phyloP scores from a whole-genome alignment of 1,140 invertebrate species.

The Ctenoplectra terminalis region DNA sequence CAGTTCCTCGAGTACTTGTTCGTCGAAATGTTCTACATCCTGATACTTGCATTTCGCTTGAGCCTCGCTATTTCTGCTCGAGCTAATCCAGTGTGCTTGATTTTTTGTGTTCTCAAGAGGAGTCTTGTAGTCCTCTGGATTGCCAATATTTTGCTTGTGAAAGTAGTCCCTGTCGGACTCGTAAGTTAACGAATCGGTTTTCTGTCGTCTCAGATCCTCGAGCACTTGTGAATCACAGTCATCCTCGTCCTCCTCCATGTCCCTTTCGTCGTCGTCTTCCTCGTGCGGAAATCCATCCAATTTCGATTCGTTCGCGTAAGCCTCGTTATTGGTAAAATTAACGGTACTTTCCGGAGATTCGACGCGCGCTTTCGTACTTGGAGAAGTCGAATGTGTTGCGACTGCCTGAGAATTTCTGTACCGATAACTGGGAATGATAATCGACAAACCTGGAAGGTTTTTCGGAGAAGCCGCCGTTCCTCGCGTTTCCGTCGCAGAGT shows the following conservation, averaged over 20 bases:
- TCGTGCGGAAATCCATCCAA: slow-evolving; percentile 44
- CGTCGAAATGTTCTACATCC: slow-evolving; percentile 69
- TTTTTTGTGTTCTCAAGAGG: slow-evolving; percentile 38
- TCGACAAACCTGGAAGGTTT: slow-evolving; percentile 67
- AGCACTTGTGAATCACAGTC: slow-evolving; percentile 70
- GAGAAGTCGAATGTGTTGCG: slow-evolving; percentile 49
- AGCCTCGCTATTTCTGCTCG: slow-evolving; percentile 72
- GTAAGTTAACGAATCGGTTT: slow-evolving; percentile 47
- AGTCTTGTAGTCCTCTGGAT: slow-evolving; percentile 39
- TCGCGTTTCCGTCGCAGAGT: slow-evolving; percentile 16
- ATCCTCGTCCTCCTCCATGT: slow-evolving; percentile 69
- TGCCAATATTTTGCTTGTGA: not conserved
- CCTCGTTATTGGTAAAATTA: slow-evolving; percentile 63
- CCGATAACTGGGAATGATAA: slow-evolving; percentile 72
- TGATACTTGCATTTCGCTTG: slow-evolving; percentile 72
- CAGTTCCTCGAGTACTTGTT: slow-evolving; percentile 70
- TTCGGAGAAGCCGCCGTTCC: slow-evolving; percentile 36
- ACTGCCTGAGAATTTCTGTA: slow-evolving; percentile 46
- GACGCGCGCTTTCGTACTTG: slow-evolving; percentile 65
- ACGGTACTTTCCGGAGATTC: slow-evolving; percentile 77
- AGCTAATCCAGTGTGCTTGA: slow-evolving; percentile 50
- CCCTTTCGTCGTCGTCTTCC: slow-evolving; percentile 66
- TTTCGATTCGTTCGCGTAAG: slow-evolving; percentile 50
- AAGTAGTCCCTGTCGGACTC: slow-evolving; percentile 51
- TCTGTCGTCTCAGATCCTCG: slow-evolving; percentile 66